Evolutionary conservation across 2,113 vertebrate species (phyloP).

Genomic region (Riparia riparia): DNA sequence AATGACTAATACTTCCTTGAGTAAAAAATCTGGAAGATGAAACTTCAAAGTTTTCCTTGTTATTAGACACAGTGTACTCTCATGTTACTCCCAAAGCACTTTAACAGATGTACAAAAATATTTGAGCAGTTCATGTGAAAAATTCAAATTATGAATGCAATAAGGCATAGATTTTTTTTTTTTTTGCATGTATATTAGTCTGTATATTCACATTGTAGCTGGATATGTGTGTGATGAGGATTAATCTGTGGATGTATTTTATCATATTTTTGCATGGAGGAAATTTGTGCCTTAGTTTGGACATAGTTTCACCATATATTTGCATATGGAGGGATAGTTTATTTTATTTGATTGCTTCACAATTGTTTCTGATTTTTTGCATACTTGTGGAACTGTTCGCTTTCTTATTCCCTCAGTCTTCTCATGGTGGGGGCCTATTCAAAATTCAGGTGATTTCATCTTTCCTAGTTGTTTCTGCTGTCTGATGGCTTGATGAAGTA

Average conservation of each 20-base stretch:
- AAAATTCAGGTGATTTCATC: not conserved
- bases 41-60: not conserved
- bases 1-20: not conserved
- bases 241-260: not conserved
- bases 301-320: not conserved
- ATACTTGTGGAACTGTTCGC: fast-evolving
- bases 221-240: no score
- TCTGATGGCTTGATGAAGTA: not conserved
- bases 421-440: not conserved
- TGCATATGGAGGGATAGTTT: not conserved
- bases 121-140: not conserved
- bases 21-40: not conserved
- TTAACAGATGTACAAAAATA: not conserved
- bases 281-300: not conserved
- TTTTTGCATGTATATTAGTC: not conserved
- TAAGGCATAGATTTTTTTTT: not conserved
- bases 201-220: not conserved
- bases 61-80: not conserved
- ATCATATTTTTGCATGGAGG: not conserved
- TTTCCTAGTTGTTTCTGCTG: not conserved
- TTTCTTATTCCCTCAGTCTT: not conserved
- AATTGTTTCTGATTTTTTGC: not conserved
- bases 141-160: not conserved
- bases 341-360: not conserved
- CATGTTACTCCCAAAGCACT: not conserved